Evolutionary conservation across 1,140 invertebrate genomes (phyloP).

Genomic region (Carposina sasakii): DNA sequence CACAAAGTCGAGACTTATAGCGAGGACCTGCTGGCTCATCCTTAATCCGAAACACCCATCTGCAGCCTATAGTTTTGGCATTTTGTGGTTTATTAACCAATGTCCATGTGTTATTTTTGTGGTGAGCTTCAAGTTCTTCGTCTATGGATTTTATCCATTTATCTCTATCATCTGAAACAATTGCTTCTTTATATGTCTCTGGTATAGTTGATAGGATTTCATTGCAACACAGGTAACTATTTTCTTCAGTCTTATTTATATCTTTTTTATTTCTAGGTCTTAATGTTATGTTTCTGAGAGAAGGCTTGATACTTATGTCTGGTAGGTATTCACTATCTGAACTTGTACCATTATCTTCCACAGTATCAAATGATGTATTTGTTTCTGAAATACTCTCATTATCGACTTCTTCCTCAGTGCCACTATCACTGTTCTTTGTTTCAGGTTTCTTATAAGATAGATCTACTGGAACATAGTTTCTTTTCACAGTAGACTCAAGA

Average conservation of each 20-base stretch:
- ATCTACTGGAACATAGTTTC: conserved; percentile 23
- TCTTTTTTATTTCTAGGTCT: conserved; percentile 14
- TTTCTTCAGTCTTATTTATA: conserved; percentile 4
- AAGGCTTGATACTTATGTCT: conserved; percentile 6
- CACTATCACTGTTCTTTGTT: conserved; percentile 8
- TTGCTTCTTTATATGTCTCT: conserved; percentile 20
- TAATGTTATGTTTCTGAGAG: conserved; percentile 15
- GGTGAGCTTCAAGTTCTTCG: conserved; percentile 32
- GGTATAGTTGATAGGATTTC: conserved; percentile 10
- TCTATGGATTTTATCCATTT: conserved; percentile 33
- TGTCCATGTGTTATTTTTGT: conserved; percentile 34
- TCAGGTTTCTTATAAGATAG: conserved; percentile 1
- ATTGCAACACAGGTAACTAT: conserved; percentile 18
- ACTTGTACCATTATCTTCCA: conserved; percentile 10
- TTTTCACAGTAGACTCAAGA: conserved; percentile 28
- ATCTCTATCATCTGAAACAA: conserved; percentile 13
- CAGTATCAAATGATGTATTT: conserved; percentile 29
- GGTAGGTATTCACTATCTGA: conserved; percentile 22
- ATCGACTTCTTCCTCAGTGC: neutral
- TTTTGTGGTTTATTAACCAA: conserved; percentile 30
- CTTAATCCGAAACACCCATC: conserved; percentile 52
- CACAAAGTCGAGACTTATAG: conserved; percentile 26
- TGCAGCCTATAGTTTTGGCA: conserved; percentile 38
- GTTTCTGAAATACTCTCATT: neutral
- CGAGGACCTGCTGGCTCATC: conserved; percentile 23